phyloP scores from a whole-genome alignment of 2,888 invertebrate species.

The Callyntrura sp. region DNA sequence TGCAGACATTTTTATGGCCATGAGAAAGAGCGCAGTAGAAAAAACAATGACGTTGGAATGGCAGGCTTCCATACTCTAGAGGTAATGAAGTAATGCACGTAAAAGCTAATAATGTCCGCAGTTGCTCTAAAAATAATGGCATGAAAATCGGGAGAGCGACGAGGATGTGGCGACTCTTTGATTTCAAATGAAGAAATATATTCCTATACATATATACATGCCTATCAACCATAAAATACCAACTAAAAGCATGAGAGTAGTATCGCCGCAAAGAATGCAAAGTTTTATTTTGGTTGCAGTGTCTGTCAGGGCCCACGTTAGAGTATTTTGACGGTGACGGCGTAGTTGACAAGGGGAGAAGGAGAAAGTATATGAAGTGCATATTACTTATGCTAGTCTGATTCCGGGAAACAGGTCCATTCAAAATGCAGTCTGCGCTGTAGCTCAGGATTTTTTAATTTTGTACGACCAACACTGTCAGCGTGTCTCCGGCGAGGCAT shows the following conservation, averaged over 20 bases:
- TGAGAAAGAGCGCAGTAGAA: background rate
- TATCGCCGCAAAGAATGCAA: background rate
- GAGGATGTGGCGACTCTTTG: background rate
- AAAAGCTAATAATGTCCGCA: background rate
- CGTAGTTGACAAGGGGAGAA: background rate
- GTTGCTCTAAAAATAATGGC: background rate
- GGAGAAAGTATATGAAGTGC: conserved; percentile 35
- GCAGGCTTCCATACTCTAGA: background rate
- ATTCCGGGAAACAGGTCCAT: background rate
- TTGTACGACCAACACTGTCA: background rate
- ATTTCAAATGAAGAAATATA: background rate
- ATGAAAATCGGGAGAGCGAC: no score
- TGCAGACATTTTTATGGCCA: conserved; percentile 21
- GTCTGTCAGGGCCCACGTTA: no score
- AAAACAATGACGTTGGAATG: background rate
- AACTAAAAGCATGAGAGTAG: background rate
- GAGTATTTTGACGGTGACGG: background rate
- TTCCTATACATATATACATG: no score
- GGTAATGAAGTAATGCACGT: background rate
- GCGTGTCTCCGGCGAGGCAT: background rate
- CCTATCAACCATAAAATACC: background rate
- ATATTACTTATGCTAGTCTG: background rate
- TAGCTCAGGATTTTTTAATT: conserved; percentile 20
- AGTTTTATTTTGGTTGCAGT: background rate
- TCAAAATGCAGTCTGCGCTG: background rate